Conservation (phyloP, 2,888 invertebrate genomes). For the Eilema griseolum region DNA sequence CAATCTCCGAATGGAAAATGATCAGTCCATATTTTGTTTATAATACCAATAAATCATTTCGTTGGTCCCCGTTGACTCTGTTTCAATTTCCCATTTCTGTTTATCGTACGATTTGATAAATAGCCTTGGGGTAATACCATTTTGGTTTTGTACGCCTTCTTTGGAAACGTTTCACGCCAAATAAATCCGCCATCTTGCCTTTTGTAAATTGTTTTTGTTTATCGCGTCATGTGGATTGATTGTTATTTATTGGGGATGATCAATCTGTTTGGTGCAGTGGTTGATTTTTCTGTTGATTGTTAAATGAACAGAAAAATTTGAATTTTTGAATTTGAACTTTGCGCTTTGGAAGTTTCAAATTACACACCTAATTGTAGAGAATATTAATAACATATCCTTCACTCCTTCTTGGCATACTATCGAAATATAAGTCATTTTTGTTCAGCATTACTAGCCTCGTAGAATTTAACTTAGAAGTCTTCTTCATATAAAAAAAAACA, state of each 20-base stretch:
- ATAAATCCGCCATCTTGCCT: slow-evolving; percentile 81
- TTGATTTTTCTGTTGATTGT: slow-evolving; percentile 28
- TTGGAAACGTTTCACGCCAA: slow-evolving; percentile 76
- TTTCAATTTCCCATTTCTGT: slow-evolving; percentile 85
- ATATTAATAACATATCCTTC: not conserved
- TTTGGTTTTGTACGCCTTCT: slow-evolving; percentile 75
- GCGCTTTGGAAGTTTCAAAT: not conserved
- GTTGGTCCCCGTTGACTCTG: slow-evolving; percentile 79
- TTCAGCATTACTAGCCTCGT: not conserved
- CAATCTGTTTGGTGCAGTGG: slow-evolving; percentile 59
- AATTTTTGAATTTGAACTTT: not conserved
- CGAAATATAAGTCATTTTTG: not conserved
- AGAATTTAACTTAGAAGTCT: no score
- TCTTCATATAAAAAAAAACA: no score
- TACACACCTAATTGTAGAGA: not conserved
- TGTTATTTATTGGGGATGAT: slow-evolving; percentile 70
- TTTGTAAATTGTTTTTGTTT: slow-evolving; percentile 79
- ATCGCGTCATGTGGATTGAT: slow-evolving; percentile 71
- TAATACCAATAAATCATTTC: slow-evolving; percentile 84
- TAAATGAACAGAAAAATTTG: not conserved
- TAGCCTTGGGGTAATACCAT: slow-evolving; percentile 74
- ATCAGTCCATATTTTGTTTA: slow-evolving; percentile 84
- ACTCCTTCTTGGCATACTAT: not conserved
- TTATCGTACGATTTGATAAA: slow-evolving; percentile 85
- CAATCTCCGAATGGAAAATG: slow-evolving; percentile 82